phyloP scores from a whole-genome alignment of 1,140 invertebrate species.

The Sipha flava region DNA sequence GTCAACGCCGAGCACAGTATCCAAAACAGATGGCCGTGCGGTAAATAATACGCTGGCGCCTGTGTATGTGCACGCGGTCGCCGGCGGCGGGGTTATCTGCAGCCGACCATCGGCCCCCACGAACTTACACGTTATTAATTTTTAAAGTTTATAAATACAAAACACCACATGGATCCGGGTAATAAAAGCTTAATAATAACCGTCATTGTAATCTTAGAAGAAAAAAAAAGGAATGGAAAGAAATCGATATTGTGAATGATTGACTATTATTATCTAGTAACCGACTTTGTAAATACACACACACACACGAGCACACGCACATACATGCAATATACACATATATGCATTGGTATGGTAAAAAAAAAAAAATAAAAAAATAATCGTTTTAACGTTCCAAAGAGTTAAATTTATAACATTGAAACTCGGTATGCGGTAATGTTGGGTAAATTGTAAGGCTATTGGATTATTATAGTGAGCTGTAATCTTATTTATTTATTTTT shows the following conservation, averaged over 20 bases:
- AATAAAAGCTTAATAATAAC: neutral
- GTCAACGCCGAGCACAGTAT: constrained; percentile 3
- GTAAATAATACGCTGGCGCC: constrained; percentile 14
- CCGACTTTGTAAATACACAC: no score
- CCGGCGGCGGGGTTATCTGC: constrained; percentile 9
- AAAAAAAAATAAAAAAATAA: no score
- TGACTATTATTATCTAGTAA: neutral
- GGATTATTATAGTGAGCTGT: no score
- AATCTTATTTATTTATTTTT: no score
- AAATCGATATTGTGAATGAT: neutral
- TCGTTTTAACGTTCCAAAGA: no score
- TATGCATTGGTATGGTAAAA: no score
- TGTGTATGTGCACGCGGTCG: neutral
- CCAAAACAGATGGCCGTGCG: constrained; percentile 23
- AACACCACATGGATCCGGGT: constrained; percentile 13
- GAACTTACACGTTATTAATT: constrained; percentile 28
- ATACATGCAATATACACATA: no score
- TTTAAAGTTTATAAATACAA: constrained; percentile 22
- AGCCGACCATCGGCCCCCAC: constrained; percentile 7
- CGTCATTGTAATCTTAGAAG: neutral
- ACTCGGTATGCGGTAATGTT: no score
- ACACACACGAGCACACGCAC: no score
- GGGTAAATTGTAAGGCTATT: no score
- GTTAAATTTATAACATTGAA: no score
- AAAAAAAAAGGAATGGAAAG: neutral